A percentile compares a stretch with the other conserved stretches of the same genome.
Evolutionary conservation across 1,140 invertebrate species (phyloP).

Genomic region (Apis cerana): DNA sequence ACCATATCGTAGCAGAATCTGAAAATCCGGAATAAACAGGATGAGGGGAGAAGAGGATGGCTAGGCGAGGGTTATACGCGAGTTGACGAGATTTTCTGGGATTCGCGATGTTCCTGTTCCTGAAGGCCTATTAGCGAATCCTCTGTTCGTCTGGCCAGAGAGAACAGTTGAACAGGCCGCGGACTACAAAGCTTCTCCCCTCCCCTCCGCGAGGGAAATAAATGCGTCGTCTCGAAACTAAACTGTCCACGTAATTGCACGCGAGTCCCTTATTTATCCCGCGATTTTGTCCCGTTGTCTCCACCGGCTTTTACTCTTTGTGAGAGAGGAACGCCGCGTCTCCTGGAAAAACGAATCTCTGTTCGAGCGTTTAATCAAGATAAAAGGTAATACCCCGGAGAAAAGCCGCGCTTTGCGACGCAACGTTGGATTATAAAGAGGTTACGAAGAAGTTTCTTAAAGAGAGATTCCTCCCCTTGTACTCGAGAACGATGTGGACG

Average conservation of each 20-base stretch:
- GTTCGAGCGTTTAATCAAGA: conserved; percentile 43
- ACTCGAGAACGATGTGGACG: no score
- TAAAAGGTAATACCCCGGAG: conserved; percentile 19
- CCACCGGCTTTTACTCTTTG: neutral
- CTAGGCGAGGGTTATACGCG: neutral
- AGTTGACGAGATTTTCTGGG: conserved; percentile 40
- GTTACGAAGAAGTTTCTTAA: neutral
- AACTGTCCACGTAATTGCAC: conserved; percentile 60
- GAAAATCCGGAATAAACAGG: conserved; percentile 47
- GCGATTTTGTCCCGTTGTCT: neutral
- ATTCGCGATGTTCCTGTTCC: conserved; percentile 38
- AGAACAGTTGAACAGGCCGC: conserved; percentile 1
- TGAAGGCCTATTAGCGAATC: conserved; percentile 60
- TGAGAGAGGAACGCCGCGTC: neutral
- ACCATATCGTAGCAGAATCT: conserved; percentile 17
- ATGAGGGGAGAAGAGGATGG: conserved; percentile 1
- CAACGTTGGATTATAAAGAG: neutral
- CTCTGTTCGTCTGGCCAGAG: conserved; percentile 45
- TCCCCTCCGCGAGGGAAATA: conserved; percentile 31
- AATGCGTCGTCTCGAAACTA: conserved; percentile 56
- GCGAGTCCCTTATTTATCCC: conserved; percentile 48
- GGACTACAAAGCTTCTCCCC: conserved; percentile 47
- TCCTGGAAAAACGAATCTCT: conserved; percentile 30
- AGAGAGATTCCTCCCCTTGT: neutral
- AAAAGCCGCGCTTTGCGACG: neutral